phyloP scores from a whole-genome alignment of 2,888 invertebrate species.

The Tenthredo notha region DNA sequence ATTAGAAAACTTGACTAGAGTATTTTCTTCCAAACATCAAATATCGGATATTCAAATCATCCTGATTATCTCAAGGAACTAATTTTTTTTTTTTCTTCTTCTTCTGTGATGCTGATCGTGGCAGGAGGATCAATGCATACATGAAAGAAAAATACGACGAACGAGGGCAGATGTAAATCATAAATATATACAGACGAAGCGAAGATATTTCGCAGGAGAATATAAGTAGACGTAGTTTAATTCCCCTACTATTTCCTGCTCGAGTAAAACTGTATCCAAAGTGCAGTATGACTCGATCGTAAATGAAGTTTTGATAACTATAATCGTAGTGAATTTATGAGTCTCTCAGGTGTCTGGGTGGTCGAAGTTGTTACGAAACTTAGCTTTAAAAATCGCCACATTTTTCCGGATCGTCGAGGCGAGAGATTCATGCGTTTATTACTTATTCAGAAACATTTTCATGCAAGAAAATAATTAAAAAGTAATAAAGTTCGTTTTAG shows the following conservation, averaged over 20 bases:
- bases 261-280: neutral
- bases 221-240: neutral
- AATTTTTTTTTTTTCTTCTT: neutral
- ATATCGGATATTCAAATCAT: neutral
- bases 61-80: neutral
- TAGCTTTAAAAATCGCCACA: neutral
- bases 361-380: neutral
- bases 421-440: neutral
- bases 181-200: neutral
- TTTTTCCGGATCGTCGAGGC: neutral
- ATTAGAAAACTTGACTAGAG: neutral
- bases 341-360: neutral
- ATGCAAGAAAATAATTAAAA: neutral
- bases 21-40: neutral
- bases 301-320: slow-evolving; percentile 7
- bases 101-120: neutral
- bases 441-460: neutral
- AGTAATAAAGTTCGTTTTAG: neutral
- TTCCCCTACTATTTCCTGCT: neutral
- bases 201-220: neutral
- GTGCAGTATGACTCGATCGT: neutral
- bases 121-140: neutral
- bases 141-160: neutral
- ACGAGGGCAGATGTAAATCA: neutral
- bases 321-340: slow-evolving; percentile 1